phyloP scores from a whole-genome alignment of 2,113 vertebrate species.

The Archocentrus centrarchus region DNA sequence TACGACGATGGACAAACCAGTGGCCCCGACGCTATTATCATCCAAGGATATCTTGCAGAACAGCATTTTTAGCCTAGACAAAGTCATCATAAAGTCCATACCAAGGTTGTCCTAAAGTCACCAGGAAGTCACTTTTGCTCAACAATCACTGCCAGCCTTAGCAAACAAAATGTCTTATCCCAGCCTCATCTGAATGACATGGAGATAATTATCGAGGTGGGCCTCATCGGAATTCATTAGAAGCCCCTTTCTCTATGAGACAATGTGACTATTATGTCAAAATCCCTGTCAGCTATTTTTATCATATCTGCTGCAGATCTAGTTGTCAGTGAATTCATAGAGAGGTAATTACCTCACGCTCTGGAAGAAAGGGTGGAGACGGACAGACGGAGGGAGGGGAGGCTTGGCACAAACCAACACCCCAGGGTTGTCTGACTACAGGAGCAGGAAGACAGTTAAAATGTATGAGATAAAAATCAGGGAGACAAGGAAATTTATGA shows the following conservation, averaged over 20 bases:
- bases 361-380: slow-evolving; percentile 55
- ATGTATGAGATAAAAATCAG: slow-evolving; percentile 54
- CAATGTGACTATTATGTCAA: slow-evolving; percentile 79
- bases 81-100: slow-evolving; percentile 65
- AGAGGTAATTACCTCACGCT: slow-evolving; percentile 71
- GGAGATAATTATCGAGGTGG: slow-evolving; percentile 73
- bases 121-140: slow-evolving; percentile 33
- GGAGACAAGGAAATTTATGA: slow-evolving; percentile 59
- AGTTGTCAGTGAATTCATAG: slow-evolving; percentile 69
- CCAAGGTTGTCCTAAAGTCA: slow-evolving; percentile 72
- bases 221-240: slow-evolving; percentile 73
- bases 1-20: slow-evolving; percentile 4
- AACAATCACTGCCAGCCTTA: slow-evolving; percentile 47
- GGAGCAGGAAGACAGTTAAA: slow-evolving; percentile 44
- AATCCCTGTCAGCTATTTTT: slow-evolving; percentile 80
- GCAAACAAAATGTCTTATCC: slow-evolving; percentile 75
- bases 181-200: slow-evolving; percentile 69
- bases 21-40: slow-evolving; percentile 50
- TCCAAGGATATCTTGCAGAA: slow-evolving; percentile 61
- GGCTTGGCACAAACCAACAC: slow-evolving; percentile 49
- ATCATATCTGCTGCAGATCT: slow-evolving; percentile 72
- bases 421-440: slow-evolving; percentile 48
- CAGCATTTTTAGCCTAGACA: slow-evolving; percentile 55
- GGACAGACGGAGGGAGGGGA: slow-evolving; percentile 21
- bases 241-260: slow-evolving; percentile 66